phyloP scores from a whole-genome alignment of 2,113 vertebrate genomes.

The Eolophus roseicapilla region DNA sequence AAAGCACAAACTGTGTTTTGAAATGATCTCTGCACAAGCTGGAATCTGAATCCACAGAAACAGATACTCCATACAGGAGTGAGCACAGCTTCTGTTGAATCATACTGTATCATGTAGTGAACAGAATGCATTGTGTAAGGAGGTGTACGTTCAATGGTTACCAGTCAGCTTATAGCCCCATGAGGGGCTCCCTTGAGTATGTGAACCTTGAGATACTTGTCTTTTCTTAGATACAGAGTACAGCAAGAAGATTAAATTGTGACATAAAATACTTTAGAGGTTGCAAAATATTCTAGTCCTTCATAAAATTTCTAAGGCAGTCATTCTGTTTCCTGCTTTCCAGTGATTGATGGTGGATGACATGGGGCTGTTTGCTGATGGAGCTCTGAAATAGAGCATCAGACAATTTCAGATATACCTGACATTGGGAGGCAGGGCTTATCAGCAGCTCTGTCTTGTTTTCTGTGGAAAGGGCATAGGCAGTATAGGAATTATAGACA shows the following conservation, averaged over 20 bases:
- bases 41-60: constrained; percentile 33
- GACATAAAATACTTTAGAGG: neutral
- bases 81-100: neutral
- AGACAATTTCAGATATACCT: neutral
- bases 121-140: neutral
- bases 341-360: neutral
- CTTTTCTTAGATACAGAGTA: neutral
- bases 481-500: neutral
- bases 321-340: neutral
- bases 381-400: neutral
- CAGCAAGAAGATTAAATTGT: neutral
- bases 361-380: neutral
- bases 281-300: neutral
- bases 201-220: neutral
- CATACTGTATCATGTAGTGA: neutral
- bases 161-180: neutral
- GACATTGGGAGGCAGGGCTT: neutral
- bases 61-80: neutral
- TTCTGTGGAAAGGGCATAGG: neutral
- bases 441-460: constrained; percentile 18
- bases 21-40: neutral
- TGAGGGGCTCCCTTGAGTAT: neutral
- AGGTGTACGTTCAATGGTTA: neutral
- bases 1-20: constrained; percentile 6
- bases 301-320: neutral